A percentile compares a stretch with the other conserved stretches of the same genome.
Evolutionary conservation across 2,797 vertebrate genomes (phyloP).

Genomic region (Australoheros facetus): DNA sequence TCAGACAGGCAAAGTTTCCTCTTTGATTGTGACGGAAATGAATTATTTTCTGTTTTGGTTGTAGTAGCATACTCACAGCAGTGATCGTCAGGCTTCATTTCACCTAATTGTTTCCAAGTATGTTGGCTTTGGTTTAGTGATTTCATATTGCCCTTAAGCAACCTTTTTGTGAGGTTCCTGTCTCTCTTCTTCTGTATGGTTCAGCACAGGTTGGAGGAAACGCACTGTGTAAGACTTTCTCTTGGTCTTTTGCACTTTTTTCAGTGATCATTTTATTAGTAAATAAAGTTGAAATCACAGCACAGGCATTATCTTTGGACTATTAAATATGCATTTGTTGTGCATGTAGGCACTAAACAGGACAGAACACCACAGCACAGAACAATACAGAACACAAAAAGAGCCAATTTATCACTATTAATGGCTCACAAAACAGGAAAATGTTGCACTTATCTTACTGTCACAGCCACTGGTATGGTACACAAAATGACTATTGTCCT

Average conservation of each 20-base stretch:
- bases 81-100: no score
- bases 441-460: neutral
- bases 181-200: neutral
- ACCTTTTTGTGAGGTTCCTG: neutral
- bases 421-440: neutral
- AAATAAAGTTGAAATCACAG: neutral
- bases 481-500: constrained; percentile 11
- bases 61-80: no score
- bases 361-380: neutral
- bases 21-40: neutral
- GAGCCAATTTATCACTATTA: neutral
- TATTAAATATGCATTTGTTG: neutral
- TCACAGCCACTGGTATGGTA: neutral
- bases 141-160: neutral
- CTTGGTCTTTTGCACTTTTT: neutral
- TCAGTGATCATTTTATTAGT: neutral
- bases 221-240: neutral
- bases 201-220: neutral
- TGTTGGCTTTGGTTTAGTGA: neutral
- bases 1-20: no score
- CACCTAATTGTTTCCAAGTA: neutral
- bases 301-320: neutral
- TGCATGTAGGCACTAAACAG: neutral
- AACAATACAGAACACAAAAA: neutral
- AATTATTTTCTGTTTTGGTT: no score